phyloP scores from a whole-genome alignment of 2,888 invertebrate species.

The Watsonalla cultraria region DNA sequence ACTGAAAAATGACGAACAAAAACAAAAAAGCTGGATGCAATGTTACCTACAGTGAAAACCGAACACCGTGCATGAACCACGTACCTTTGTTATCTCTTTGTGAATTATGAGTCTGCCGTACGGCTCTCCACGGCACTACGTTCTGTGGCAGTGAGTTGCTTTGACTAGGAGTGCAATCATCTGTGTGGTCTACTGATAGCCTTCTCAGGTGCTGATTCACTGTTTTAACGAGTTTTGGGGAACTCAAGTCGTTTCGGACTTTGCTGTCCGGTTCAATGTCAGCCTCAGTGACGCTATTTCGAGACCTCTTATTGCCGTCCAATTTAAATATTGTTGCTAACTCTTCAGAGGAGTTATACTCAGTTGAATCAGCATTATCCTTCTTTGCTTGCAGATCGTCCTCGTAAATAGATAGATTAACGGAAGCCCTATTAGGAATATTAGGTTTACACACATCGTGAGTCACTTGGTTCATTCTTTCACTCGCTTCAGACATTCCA shows the following conservation, averaged over 20 bases:
- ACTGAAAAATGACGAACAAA: constrained; percentile 19
- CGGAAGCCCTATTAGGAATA: constrained; percentile 51
- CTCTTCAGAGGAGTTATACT: constrained; percentile 82
- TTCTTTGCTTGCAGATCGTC: constrained; percentile 62
- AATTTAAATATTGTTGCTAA: constrained; percentile 81
- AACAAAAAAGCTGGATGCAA: constrained; percentile 55
- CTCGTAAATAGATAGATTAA: constrained; percentile 67
- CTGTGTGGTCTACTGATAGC: constrained; percentile 58
- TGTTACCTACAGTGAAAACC: constrained; percentile 67
- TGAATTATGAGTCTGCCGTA: constrained; percentile 65
- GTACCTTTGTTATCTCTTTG: constrained; percentile 74
- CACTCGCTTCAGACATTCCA: constrained; percentile 52
- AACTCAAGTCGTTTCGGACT: constrained; percentile 59
- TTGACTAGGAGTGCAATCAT: constrained; percentile 65
- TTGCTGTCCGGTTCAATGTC: constrained; percentile 34
- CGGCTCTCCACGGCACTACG: constrained; percentile 71
- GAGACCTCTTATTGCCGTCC: constrained; percentile 38
- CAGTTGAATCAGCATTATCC: constrained; percentile 69
- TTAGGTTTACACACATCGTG: constrained; percentile 38
- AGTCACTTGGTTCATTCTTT: constrained; percentile 49
- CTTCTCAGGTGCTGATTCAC: constrained; percentile 69
- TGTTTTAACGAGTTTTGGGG: constrained; percentile 68
- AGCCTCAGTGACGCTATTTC: constrained; percentile 26
- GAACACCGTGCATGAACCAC: constrained; percentile 72
- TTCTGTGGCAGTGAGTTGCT: constrained; percentile 67